These are phyloP conservation scores for Remorina albescens DNA, from an alignment of 2,797 vertebrate genomes.

Conservation along the genomic window DNA sequence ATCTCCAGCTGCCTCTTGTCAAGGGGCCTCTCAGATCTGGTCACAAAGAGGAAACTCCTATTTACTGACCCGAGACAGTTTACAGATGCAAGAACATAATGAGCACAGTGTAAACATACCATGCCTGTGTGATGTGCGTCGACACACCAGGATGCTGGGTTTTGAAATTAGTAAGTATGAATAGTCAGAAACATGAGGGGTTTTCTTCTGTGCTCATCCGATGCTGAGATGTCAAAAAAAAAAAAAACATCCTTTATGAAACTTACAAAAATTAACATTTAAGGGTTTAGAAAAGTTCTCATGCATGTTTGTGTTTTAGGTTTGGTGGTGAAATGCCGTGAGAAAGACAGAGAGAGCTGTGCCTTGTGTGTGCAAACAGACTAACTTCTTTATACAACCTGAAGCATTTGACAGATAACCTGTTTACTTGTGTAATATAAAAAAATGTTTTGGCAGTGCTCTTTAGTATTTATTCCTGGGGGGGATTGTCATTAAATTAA, in stretches of 20 bases:
- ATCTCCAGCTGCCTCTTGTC: conserved; percentile 64
- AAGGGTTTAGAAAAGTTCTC: too few relatives aligned
- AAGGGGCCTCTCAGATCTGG: conserved; percentile 51
- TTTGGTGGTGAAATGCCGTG: background rate
- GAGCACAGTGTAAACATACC: conserved; percentile 3
- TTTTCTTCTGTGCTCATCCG: background rate
- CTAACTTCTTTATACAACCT: conserved; percentile 12
- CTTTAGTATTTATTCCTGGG: conserved; percentile 33
- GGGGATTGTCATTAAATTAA: too few relatives aligned
- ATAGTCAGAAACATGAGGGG: background rate
- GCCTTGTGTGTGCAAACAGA: background rate
- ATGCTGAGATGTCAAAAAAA: background rate
- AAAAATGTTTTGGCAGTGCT: conserved; percentile 7
- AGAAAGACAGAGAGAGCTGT: background rate
- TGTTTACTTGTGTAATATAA: conserved; percentile 26
- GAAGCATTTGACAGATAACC: conserved; percentile 1
- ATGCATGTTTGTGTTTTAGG: background rate
- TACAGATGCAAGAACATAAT: conserved; percentile 11
- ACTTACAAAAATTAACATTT: background rate
- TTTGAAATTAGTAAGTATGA: conserved; percentile 1
- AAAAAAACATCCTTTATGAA: background rate
- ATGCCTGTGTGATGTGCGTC: background rate
- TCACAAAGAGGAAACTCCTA: conserved; percentile 32
- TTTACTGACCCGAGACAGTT: conserved; percentile 39
- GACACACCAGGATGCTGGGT: conserved; percentile 5